phyloP scores from a whole-genome alignment of 2,888 invertebrate species.

The Prenolepis imparis region DNA sequence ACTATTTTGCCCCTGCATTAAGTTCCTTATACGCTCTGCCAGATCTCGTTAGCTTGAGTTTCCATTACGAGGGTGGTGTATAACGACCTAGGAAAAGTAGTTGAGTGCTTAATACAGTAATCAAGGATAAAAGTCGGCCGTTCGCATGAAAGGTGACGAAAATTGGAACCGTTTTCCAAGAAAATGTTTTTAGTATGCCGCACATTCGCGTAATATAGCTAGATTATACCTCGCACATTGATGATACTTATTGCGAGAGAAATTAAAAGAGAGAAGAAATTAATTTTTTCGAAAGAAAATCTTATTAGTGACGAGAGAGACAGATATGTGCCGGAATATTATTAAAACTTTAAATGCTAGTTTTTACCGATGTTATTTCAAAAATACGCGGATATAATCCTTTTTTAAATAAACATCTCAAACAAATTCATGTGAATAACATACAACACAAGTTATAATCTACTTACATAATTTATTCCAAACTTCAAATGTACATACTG shows the following conservation, averaged over 20 bases:
- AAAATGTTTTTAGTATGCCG: conserved; percentile 4
- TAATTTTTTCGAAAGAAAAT: neutral
- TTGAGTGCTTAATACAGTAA: conserved; percentile 41
- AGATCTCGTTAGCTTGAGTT: conserved; percentile 55
- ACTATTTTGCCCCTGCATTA: conserved; percentile 45
- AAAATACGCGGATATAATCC: neutral
- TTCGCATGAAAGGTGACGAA: conserved; percentile 40
- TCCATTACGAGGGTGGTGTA: conserved; percentile 51
- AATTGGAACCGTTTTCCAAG: conserved; percentile 39
- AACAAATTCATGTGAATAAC: neutral
- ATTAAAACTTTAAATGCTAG: neutral
- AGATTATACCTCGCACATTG: neutral
- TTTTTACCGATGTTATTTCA: neutral
- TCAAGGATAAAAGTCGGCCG: conserved; percentile 29
- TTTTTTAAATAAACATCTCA: conserved; percentile 24
- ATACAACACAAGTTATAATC: neutral
- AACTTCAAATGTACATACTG: conserved; percentile 25
- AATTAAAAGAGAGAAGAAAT: conserved; percentile 10
- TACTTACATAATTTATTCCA: conserved; percentile 20
- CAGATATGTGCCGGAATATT: neutral
- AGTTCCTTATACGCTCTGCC: conserved; percentile 54
- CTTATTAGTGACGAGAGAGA: neutral
- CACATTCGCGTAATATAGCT: neutral
- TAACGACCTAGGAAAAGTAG: conserved; percentile 50
- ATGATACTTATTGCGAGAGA: neutral